Evolutionary conservation across 92 coral and sea anemone species (phyloP).

Genomic region (Zoanthus sansibaricus): DNA sequence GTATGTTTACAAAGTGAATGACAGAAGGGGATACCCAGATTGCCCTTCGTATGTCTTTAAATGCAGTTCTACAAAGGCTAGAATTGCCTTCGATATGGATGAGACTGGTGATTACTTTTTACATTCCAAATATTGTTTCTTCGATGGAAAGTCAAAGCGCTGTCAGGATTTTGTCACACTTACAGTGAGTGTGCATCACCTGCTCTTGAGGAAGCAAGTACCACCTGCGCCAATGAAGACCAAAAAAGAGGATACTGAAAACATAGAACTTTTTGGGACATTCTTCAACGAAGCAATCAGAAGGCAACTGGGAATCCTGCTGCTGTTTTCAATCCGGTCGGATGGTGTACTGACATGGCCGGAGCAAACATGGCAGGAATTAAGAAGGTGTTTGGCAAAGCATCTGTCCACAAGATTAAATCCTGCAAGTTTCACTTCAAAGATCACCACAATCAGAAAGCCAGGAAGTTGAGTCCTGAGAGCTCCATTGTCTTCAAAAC

Average conservation of each 20-base stretch:
- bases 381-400: conserved; percentile 20
- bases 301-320: conserved; percentile 17
- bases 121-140: conserved; percentile 15
- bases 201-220: conserved; percentile 28
- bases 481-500: conserved; percentile 28
- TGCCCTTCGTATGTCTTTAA: conserved; percentile 52
- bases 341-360: conserved; percentile 3
- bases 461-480: conserved; percentile 27
- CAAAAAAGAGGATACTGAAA: conserved; percentile 20
- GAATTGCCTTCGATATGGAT: conserved; percentile 45
- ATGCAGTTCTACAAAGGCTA: conserved; percentile 32
- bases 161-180: conserved; percentile 15
- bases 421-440: conserved; percentile 48
- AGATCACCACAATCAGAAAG: conserved; percentile 36
- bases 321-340: conserved; percentile 24
- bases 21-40: conserved; percentile 53
- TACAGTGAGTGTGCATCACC: conserved; percentile 38
- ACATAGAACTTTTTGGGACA: conserved; percentile 17
- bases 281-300: conserved; percentile 8
- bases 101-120: conserved; percentile 8
- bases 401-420: conserved; percentile 11
- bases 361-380: conserved; percentile 37
- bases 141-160: conserved; percentile 28
- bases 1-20: conserved; percentile 20
- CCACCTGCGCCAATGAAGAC: conserved; percentile 25